Evolutionary conservation across 2,888 invertebrate genomes (phyloP), one percentile per base, ranked within the genome.

Genomic region (Automeris io): DNA sequence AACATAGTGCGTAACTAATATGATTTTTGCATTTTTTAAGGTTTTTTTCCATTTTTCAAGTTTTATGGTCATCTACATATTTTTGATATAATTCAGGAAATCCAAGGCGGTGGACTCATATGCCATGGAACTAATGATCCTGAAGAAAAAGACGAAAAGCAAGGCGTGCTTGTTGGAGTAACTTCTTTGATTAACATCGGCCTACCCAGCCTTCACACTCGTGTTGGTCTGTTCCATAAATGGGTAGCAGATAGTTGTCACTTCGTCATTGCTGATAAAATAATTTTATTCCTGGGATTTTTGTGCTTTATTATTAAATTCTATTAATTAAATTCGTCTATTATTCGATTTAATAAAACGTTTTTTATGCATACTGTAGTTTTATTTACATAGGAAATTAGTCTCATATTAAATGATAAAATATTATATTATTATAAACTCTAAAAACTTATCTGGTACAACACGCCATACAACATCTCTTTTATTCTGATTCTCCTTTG

Each of bases 101-200:
- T 61, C 5, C 68, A 69, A 61, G 79, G 79, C 0, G 70, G 66
- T 3, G 73, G 77, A 5, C 47, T 79, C 0, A 33, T 78, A 3
- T 79, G 80, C 40, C 57, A 56, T n/a, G 63, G 59, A 3, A 78
- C 80, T 1, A 66, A 61, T 0, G 77, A 77, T 26, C 71, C 75
- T 0, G 48, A 46, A 0, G 79, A 79, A 47, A 41, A 41, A 2
- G 53, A 60, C 4, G 29, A 37, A 1, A 29, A 32, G 0, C 44
- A 53, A n/a, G 80, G 80, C 0, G 37, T 79, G 0, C 47, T 79
- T 8, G 71, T 79, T 0, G 78, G 66, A 1, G 68, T 79, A 1
- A 70, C 70, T 1, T 47, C 68, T 1, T 44, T 67, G 0, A 59
- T 76, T 33, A 68, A 69, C 41, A 2, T 52, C 0, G 46, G 51